phyloP scores from a whole-genome alignment of 2,888 invertebrate species.

The Bursaphelenchus okinawaensis region DNA sequence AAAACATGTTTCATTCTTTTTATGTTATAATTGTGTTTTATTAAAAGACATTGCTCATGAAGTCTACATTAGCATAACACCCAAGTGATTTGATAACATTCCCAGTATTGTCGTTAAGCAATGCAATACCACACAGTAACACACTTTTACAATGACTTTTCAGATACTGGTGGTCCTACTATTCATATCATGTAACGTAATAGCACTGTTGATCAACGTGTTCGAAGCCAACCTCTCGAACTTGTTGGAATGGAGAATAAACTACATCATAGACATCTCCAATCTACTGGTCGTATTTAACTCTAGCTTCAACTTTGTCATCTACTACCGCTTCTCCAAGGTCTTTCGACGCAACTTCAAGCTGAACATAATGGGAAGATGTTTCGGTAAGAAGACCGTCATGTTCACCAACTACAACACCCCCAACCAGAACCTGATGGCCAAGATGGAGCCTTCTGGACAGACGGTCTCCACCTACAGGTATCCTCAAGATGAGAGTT shows the following conservation, averaged over 20 bases:
- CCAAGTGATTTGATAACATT: no score
- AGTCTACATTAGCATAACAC: no score
- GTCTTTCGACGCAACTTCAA: constrained; percentile 44
- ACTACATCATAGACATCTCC: constrained; percentile 55
- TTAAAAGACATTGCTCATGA: constrained; percentile 13
- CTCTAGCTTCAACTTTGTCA: constrained; percentile 56
- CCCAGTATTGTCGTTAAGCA: no score
- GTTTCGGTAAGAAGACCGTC: background rate
- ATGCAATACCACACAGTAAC: no score
- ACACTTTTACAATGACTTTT: constrained; percentile 14
- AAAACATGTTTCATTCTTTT: no score
- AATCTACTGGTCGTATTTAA: constrained; percentile 57
- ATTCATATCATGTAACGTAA: constrained; percentile 55
- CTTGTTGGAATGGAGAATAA: constrained; percentile 40
- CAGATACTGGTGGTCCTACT: constrained; percentile 55
- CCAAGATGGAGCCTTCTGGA: background rate
- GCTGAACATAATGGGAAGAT: constrained; percentile 30
- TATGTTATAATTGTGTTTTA: background rate
- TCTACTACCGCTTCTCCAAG: constrained; percentile 54
- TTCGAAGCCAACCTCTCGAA: constrained; percentile 44
- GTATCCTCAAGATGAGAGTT: background rate
- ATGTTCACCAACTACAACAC: background rate
- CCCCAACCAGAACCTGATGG: background rate
- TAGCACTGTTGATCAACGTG: constrained; percentile 54
- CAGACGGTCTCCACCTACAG: background rate